Conservation (phyloP, 2,113 vertebrate species). For the Uria lomvia region DNA sequence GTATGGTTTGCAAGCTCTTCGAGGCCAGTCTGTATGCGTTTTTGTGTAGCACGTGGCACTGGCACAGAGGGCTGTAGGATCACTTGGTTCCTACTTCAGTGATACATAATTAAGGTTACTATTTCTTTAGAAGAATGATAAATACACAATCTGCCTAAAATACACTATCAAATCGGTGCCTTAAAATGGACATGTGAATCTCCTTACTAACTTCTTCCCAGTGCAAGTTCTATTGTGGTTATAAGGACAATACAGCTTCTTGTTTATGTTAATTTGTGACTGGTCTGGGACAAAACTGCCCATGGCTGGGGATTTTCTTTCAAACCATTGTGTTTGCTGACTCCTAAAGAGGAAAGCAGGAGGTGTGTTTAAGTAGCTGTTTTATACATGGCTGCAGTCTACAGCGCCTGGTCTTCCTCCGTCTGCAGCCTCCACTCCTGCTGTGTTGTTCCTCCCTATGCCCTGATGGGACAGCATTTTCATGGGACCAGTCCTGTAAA, state of each 20-base stretch:
- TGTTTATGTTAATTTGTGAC: neutral
- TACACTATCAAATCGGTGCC: neutral
- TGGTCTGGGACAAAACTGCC: neutral
- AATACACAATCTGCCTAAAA: neutral
- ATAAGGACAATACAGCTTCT: neutral
- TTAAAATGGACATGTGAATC: neutral
- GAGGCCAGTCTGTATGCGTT: accelerated
- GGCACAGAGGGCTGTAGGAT: neutral
- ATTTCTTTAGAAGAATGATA: neutral
- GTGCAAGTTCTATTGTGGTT: neutral
- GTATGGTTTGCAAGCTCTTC: neutral
- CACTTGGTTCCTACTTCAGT: neutral
- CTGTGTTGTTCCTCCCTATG: neutral
- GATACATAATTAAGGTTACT: neutral
- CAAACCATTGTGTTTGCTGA: neutral
- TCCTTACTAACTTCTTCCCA: neutral
- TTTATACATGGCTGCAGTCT: neutral
- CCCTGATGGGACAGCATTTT: neutral
- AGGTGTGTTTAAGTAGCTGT: neutral
- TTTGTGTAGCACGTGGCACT: neutral
- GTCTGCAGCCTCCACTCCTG: neutral
- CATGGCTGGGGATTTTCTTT: neutral
- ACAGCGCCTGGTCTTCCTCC: neutral
- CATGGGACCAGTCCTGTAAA: neutral
- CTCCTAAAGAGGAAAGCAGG: neutral